Base-by-base conservation (phyloP, 2,888 invertebrate genomes). In the Dolomedes plantarius region DNA sequence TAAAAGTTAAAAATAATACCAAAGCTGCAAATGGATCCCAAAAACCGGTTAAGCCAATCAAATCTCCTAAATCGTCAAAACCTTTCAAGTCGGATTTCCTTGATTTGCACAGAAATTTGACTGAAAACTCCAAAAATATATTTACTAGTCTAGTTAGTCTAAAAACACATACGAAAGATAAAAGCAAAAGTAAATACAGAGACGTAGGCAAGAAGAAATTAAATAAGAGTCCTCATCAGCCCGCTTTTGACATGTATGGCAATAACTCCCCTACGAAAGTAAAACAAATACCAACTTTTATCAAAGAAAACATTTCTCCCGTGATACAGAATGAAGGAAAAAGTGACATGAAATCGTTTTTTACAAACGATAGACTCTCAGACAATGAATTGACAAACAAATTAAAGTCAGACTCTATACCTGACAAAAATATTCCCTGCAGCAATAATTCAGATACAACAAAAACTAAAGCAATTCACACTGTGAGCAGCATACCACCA, bases 161-260 rank as follows among this genome's bases (percentile, higher is more conserved):
- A n/a, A 85, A 85, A 62, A 23, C 62, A 27, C 28, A 29, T 32
- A 7, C 32, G 16, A 86, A 69, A 69, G 74, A 79, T 11, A 65
- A 67, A 69, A 41, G 64, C 19, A 77, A 77, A 36, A 16, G 7
- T 9, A 85, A 85, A 31, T 19, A 16, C 23, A 31, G 39, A 13
- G 46, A 65, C 2, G 19, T 16, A n/a, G 31, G 50, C 19, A 50
- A 29, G 5, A 62, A 62, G 32, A 73, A 56, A 11, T 13, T 6
- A 41, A 23, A 29, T 41, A 39, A 67, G 23, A 28, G 13, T 6
- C 19, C 62, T 32, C 62, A 19, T 6, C 50, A 41, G 31, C 73
- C 78, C n/a, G 56, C 28, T 46, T 62, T 86, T 29, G 74, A 79
- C 29, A 79, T 86, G 78, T 86, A 86, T 86, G 85, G 85, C 23